Evolutionary conservation across 2,113 vertebrate species (phyloP).

Genomic region (Paratilapia polleni): DNA sequence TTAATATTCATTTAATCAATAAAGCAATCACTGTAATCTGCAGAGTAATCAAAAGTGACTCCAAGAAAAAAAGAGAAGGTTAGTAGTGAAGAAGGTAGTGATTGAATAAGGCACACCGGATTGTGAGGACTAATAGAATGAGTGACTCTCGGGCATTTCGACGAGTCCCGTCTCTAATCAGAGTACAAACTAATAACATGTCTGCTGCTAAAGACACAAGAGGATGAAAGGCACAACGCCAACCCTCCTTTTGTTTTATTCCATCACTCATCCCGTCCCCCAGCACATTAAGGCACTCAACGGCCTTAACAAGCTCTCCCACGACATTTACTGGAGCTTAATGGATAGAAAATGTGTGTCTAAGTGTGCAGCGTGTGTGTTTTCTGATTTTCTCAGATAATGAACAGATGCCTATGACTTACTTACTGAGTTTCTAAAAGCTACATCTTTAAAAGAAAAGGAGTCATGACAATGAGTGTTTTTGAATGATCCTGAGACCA

Average conservation of each 20-base stretch:
- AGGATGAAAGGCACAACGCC: slow-evolving; percentile 49
- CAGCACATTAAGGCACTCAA: slow-evolving; percentile 57
- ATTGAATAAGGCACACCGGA: slow-evolving; percentile 10
- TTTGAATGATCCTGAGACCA: not conserved
- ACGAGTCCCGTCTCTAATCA: slow-evolving; percentile 53
- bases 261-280: slow-evolving; percentile 61
- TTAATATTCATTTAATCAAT: slow-evolving; percentile 43
- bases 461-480: not conserved
- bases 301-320: slow-evolving; percentile 61
- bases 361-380: not conserved
- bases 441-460: not conserved
- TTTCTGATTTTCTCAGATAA: not conserved
- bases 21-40: slow-evolving; percentile 10
- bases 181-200: slow-evolving; percentile 61
- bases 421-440: not conserved
- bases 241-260: slow-evolving; percentile 48
- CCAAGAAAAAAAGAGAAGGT: not conserved
- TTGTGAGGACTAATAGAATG: slow-evolving; percentile 43
- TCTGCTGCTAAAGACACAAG: slow-evolving; percentile 46
- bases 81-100: not conserved
- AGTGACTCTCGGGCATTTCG: slow-evolving; percentile 46
- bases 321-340: slow-evolving; percentile 31
- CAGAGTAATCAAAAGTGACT: slow-evolving; percentile 31
- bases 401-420: not conserved
- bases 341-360: slow-evolving; percentile 54